phyloP scores from a whole-genome alignment of 37 sponge, comb jelly and placozoan species.

The Axinella damicornis region DNA sequence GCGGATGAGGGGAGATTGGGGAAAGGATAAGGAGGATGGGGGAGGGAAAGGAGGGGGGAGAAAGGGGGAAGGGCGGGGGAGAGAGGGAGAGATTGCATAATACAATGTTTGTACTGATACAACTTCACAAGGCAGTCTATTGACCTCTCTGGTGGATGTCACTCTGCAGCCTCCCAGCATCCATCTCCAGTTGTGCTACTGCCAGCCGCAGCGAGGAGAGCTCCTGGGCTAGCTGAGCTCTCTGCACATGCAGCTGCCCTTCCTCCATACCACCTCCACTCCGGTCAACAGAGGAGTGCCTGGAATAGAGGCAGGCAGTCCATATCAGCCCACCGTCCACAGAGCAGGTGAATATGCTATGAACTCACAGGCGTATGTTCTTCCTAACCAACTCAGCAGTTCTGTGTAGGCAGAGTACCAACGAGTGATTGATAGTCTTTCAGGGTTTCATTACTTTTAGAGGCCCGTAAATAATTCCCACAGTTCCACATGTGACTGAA shows the following conservation, averaged over 20 bases:
- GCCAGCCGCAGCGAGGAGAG: slow-evolving; percentile 42
- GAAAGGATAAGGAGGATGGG: background rate
- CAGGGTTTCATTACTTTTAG: too few relatives aligned
- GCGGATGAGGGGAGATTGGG: background rate
- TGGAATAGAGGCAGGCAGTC: background rate
- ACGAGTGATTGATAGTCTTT: too few relatives aligned
- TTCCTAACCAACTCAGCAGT: slow-evolving; percentile 1
- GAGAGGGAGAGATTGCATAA: too few relatives aligned
- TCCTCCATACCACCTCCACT: slow-evolving; percentile 9
- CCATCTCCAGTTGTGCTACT: slow-evolving; percentile 28
- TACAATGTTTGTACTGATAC: too few relatives aligned
- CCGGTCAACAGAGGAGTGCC: slow-evolving; percentile 3
- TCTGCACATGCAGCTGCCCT: background rate
- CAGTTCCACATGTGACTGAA: too few relatives aligned
- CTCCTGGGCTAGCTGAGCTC: slow-evolving; percentile 19
- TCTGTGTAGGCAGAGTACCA: background rate
- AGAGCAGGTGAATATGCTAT: background rate
- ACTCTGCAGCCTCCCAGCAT: slow-evolving; percentile 25
- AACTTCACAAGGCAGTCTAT: background rate
- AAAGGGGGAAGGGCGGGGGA: background rate
- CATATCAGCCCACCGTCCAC: background rate
- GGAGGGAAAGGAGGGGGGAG: background rate
- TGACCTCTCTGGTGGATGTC: slow-evolving; percentile 25
- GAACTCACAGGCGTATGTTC: slow-evolving; percentile 45
- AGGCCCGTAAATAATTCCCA: too few relatives aligned